Base-by-base conservation (phyloP, 2,797 vertebrate species). In the Arremon aurantiirostris region DNA sequence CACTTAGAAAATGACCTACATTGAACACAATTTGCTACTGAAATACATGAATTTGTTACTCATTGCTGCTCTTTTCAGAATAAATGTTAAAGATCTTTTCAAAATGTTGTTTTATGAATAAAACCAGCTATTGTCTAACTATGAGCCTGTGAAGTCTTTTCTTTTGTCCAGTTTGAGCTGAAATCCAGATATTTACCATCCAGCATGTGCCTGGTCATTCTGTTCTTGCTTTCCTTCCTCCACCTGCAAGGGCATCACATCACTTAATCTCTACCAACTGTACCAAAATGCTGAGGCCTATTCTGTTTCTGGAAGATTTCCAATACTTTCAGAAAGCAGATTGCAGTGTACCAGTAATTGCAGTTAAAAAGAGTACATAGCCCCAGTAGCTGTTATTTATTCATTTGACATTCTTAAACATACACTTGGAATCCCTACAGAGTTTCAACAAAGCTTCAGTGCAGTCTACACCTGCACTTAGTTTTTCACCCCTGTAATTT, bases 401-500 rank as follows among this genome's bases (percentile, higher is more conserved):
- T 78, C 55, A 88, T 90, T 52, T 93, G 95, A 91, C 87, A 93
- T 69, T 79, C 80, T 97, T 96, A 97, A 96, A 89, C 89, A 96
- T 37, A 97, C 41, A 88, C 49, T 92, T 82, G n/a, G 73, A 91
- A 86, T 94, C 94, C 92, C 94, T 70, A 72, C 76, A 66, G 93
- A 77, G 91, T 84, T 93, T 88, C 92, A 96, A 96, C 89, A 96
- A 97, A 94, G 94, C 89, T 72, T 84, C 52, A 30, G 19, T 66
- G 85, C 90, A 94, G 89, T 65, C 73, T 93, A 95, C 86, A 96
- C 95, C 93, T 75, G 85, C 82, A 95, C 70, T 96, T 97, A 96
- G 47, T n/a, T 90, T 89, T 88, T 93, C 56, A 90, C 90, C 92
- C 91, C 94, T 94, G 85, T 89, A 96, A 97, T 97, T 95, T 96